A percentile compares a stretch with the other conserved stretches of the same genome.
These are phyloP conservation scores for Sebastes cheni DNA, from an alignment of 2,797 vertebrate genomes.

Conservation along the genomic window DNA sequence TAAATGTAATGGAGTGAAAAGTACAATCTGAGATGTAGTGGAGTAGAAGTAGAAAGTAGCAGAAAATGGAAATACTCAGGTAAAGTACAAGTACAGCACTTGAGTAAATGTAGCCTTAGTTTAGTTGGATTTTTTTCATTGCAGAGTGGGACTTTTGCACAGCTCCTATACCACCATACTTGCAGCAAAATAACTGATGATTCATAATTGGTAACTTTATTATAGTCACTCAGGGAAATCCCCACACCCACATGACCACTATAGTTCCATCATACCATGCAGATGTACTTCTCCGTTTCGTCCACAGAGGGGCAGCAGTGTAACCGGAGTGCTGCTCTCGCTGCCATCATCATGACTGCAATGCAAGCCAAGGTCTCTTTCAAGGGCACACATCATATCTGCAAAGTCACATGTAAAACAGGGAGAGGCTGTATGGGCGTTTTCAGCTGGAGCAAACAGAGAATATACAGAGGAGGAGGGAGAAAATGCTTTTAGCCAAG, in stretches of 20 bases:
- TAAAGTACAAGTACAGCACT: too few species aligned
- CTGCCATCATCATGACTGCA: slow-evolving; percentile 67
- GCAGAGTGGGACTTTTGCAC: background rate
- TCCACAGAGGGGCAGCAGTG: slow-evolving; percentile 64
- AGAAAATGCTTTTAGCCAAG: background rate
- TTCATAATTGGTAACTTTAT: background rate
- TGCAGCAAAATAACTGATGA: background rate
- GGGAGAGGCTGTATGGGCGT: slow-evolving; percentile 51
- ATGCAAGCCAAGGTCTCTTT: slow-evolving; percentile 76
- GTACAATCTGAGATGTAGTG: too few species aligned
- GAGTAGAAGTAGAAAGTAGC: too few species aligned
- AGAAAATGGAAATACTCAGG: too few species aligned
- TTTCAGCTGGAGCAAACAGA: slow-evolving; percentile 26
- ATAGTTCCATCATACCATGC: background rate
- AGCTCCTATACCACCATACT: background rate
- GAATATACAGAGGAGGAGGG: background rate
- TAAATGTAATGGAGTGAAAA: too few species aligned
- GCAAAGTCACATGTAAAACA: slow-evolving; percentile 78
- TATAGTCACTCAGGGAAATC: slow-evolving; percentile 9
- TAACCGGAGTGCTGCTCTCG: slow-evolving; percentile 35
- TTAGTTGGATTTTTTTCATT: background rate
- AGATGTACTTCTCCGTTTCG: slow-evolving; percentile 24
- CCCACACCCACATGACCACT: background rate
- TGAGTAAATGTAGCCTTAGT: too few species aligned
- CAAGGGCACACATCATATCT: slow-evolving; percentile 81